phyloP scores from a whole-genome alignment of 2,888 invertebrate genomes.

The Leptopilina syphax region DNA sequence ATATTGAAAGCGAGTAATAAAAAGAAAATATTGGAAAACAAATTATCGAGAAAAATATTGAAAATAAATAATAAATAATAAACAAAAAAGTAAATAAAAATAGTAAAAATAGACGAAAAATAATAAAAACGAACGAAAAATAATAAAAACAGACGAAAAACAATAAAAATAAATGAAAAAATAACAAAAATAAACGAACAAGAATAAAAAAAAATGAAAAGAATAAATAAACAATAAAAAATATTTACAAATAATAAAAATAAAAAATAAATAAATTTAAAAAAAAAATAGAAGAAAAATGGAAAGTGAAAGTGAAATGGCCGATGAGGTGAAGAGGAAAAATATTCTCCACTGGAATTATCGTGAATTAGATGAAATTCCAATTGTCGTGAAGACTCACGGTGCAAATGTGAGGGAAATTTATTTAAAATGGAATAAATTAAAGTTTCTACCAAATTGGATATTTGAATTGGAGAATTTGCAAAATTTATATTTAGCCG shows the following conservation, averaged over 20 bases:
- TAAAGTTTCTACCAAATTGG: slow-evolving; percentile 68
- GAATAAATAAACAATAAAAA: no score
- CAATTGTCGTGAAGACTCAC: slow-evolving; percentile 66
- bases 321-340: slow-evolving; percentile 71
- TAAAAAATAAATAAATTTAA: not conserved
- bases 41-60: no score
- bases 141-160: no score
- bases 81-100: no score
- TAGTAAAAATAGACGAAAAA: no score
- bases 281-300: slow-evolving; percentile 45
- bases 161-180: not conserved
- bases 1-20: no score
- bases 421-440: slow-evolving; percentile 74
- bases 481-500: slow-evolving; percentile 70
- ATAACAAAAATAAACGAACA: no score
- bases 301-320: slow-evolving; percentile 67
- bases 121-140: no score
- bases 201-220: no score
- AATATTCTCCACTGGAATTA: slow-evolving; percentile 76
- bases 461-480: slow-evolving; percentile 67
- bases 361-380: slow-evolving; percentile 70
- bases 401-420: slow-evolving; percentile 72
- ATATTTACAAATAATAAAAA: no score
- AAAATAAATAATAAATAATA: no score
- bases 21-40: no score